These are phyloP conservation scores for Dissostichus mawsoni DNA, from an alignment of 2,113 vertebrate species.

Conservation along the genomic window DNA sequence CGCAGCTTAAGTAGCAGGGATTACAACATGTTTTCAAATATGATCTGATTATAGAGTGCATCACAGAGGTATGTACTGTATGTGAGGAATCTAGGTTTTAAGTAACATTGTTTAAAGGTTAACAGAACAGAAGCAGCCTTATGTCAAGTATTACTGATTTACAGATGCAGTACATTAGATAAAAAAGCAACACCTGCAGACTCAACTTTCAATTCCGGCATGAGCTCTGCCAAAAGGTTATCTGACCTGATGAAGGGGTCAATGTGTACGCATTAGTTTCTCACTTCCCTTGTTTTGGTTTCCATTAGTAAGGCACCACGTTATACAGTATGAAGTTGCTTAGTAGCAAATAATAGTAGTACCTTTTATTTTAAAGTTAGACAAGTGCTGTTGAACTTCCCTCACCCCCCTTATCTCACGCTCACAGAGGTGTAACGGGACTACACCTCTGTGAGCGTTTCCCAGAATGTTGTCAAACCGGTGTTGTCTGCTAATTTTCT, in stretches of 20 bases:
- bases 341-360: too few species aligned
- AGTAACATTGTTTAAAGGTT: not conserved
- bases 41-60: not conserved
- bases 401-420: not conserved
- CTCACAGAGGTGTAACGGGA: not conserved
- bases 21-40: not conserved
- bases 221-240: not conserved
- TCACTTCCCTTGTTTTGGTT: not conserved
- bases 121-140: not conserved
- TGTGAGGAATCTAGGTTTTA: slow-evolving; percentile 1
- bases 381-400: not conserved
- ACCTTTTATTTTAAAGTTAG: not conserved
- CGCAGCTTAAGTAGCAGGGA: not conserved
- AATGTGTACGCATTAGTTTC: not conserved
- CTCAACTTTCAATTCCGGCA: not conserved
- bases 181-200: not conserved
- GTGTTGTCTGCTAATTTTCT: not conserved
- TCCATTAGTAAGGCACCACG: not conserved
- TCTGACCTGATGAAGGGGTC: not conserved
- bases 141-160: not conserved
- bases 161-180: not conserved
- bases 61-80: not conserved
- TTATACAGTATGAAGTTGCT: not conserved
- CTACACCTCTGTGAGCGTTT: not conserved
- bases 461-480: slow-evolving; percentile 44